These are phyloP conservation scores for Stichodactyla mertensii DNA, from an alignment of 64 coral and sea anemone species.

Conservation along the genomic window DNA sequence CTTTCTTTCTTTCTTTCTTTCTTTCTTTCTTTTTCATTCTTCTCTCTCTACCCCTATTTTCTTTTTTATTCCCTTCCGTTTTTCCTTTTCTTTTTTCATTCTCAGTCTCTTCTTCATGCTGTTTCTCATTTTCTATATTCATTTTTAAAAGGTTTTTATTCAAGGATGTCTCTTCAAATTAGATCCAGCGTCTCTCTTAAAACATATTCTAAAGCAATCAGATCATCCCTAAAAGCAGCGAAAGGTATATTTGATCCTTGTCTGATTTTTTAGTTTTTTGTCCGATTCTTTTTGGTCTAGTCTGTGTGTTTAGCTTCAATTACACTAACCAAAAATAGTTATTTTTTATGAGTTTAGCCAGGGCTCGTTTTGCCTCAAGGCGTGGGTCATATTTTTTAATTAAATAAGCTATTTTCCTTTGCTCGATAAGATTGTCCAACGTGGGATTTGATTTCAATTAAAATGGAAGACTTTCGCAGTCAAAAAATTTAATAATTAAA, in stretches of 20 bases:
- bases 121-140: background rate
- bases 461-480: background rate
- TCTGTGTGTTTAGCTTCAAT: background rate
- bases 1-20: background rate
- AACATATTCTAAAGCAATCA: too few species aligned
- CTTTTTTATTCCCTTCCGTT: background rate
- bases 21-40: background rate
- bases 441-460: background rate
- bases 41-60: background rate
- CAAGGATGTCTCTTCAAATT: background rate
- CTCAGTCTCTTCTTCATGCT: background rate
- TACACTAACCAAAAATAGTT: background rate
- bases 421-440: background rate
- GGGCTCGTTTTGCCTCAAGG: background rate
- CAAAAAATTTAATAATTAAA: background rate
- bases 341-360: background rate
- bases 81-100: background rate
- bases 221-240: too few species aligned
- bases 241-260: too few species aligned
- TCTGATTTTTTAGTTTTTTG: background rate
- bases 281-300: background rate
- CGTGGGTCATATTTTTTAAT: background rate
- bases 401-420: background rate
- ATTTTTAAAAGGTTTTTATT: background rate
- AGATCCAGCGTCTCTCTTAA: too few species aligned